phyloP scores from a whole-genome alignment of 2,888 invertebrate genomes.

The Harmothoe impar region DNA sequence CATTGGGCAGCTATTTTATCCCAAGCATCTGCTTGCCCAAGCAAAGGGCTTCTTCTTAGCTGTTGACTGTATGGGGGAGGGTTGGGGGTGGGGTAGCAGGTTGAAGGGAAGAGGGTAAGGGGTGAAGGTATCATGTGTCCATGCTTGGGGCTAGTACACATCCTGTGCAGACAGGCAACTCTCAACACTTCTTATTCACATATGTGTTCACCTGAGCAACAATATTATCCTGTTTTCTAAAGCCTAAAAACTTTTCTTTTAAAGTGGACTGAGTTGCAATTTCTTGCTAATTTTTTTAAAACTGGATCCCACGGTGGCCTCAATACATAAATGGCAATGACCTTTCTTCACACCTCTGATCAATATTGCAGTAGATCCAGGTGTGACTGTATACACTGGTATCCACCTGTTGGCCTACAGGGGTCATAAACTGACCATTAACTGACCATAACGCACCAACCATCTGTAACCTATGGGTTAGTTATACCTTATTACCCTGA shows the following conservation, averaged over 20 bases:
- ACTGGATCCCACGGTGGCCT: no score
- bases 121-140: no score
- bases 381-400: not conserved
- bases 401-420: not conserved
- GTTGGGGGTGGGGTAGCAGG: not conserved
- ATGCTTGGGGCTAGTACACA: no score
- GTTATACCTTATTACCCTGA: slow-evolving; percentile 12
- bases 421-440: not conserved
- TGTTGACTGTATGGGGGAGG: not conserved
- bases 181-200: no score
- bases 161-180: no score
- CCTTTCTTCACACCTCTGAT: not conserved
- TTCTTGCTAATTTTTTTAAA: no score
- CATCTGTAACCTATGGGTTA: slow-evolving; percentile 6
- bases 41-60: not conserved
- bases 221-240: no score
- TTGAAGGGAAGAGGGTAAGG: no score
- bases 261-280: no score
- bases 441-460: not conserved
- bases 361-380: not conserved
- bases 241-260: no score
- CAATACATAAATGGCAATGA: no score
- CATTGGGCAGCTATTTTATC: not conserved
- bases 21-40: not conserved
- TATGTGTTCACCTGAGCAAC: no score